phyloP scores from a whole-genome alignment of 2,113 vertebrate genomes.

The Plotosus lineatus region DNA sequence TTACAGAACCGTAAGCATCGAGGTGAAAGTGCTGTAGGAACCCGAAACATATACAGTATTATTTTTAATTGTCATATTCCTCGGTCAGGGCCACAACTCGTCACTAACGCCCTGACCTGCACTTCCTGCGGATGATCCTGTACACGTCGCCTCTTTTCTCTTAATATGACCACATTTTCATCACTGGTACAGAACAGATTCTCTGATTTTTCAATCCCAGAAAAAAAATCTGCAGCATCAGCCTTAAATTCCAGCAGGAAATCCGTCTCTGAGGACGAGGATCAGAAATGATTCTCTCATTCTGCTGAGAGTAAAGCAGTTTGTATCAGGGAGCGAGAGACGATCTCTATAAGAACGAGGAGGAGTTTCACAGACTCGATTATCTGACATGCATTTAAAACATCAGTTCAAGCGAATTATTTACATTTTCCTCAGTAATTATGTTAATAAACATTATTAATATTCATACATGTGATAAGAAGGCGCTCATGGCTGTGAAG shows the following conservation, averaged over 20 bases:
- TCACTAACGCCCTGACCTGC: not conserved
- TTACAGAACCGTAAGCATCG: not conserved
- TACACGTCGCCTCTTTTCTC: not conserved
- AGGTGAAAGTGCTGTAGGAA: not conserved
- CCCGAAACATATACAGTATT: no score
- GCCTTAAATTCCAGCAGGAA: slow-evolving; percentile 54
- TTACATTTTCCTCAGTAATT: not conserved
- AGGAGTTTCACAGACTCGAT: no score
- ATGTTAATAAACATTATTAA: no score
- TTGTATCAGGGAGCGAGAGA: no score
- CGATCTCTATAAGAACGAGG: no score
- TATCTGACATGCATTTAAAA: no score
- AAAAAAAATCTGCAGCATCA: slow-evolving; percentile 49
- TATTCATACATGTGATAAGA: no score
- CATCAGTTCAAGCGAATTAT: not conserved
- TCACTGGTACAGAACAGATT: not conserved
- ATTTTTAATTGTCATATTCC: not conserved
- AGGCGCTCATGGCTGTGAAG: no score
- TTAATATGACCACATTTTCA: slow-evolving; percentile 1
- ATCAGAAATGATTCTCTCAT: no score
- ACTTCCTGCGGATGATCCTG: not conserved
- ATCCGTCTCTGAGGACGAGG: slow-evolving; percentile 43
- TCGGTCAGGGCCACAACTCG: not conserved
- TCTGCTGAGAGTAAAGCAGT: no score
- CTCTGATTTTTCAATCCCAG: not conserved